Evolutionary conservation across 2,797 vertebrate species (phyloP).

Genomic region (Lithobates pipiens): DNA sequence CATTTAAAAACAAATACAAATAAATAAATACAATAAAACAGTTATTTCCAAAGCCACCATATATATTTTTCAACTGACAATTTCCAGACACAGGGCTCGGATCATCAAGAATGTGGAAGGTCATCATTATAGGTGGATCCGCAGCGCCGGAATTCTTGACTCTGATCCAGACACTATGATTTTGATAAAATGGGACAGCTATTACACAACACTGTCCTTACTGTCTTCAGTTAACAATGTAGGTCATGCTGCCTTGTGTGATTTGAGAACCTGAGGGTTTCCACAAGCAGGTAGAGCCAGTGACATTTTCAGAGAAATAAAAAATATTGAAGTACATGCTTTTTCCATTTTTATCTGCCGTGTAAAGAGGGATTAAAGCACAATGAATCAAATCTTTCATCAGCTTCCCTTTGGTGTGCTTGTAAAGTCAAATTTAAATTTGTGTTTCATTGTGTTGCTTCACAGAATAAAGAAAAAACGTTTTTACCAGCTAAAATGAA

Average conservation of each 20-base stretch:
- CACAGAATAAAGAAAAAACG: background rate
- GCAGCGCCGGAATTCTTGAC: too few species aligned
- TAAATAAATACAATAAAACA: too few species aligned
- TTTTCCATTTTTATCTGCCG: conserved; percentile 1
- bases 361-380: background rate
- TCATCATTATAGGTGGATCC: background rate
- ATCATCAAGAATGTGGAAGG: background rate
- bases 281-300: background rate
- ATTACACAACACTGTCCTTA: background rate
- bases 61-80: too few species aligned
- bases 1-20: too few species aligned
- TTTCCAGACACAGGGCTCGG: background rate
- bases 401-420: background rate
- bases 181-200: background rate
- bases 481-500: background rate
- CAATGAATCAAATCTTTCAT: background rate
- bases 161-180: background rate
- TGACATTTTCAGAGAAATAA: background rate
- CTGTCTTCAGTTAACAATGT: background rate
- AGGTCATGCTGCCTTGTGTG: conserved; percentile 14
- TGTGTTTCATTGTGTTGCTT: background rate
- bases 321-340: background rate
- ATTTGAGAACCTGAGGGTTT: background rate
- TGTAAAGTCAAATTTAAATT: background rate
- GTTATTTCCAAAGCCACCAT: too few species aligned